These are phyloP conservation scores for Opisthocomus hoazin DNA, from an alignment of 2,113 vertebrate genomes.

Conservation along the genomic window DNA sequence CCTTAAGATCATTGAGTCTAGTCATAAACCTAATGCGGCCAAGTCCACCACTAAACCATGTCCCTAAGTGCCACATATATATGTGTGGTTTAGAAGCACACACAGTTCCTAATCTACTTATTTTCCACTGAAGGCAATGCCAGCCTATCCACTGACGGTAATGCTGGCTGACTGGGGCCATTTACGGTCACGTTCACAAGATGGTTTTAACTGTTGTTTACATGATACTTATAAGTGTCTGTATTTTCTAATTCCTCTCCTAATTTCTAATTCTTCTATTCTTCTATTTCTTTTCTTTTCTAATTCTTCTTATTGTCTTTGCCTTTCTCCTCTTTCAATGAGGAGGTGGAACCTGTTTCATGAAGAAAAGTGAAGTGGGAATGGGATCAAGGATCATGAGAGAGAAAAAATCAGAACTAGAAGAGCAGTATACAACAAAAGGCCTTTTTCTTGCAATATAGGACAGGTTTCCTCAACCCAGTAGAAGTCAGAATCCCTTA, in stretches of 20 bases:
- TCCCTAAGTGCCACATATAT: not conserved
- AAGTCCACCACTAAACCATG: not conserved
- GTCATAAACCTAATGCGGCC: not conserved
- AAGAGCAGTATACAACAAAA: not conserved
- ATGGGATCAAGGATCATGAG: not conserved
- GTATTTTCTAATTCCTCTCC: not conserved
- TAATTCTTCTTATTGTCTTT: not conserved
- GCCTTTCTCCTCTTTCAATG: not conserved
- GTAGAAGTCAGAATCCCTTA: not conserved
- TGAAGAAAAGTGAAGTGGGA: not conserved
- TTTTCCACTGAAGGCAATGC: not conserved
- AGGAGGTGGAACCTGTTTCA: not conserved
- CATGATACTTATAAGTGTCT: not conserved
- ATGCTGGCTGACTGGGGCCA: not conserved
- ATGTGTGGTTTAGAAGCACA: accelerated
- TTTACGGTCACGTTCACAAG: not conserved
- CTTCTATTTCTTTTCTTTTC: too few species aligned
- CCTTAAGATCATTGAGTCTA: not conserved
- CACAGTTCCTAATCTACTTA: not conserved
- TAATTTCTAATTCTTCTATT: not conserved
- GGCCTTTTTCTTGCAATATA: not conserved
- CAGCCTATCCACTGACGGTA: not conserved
- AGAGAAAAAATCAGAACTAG: not conserved
- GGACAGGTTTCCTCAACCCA: not conserved
- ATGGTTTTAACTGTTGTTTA: not conserved